These are phyloP conservation scores for Hypomesus transpacificus DNA, from an alignment of 2,113 vertebrate species.

Conservation along the genomic window DNA sequence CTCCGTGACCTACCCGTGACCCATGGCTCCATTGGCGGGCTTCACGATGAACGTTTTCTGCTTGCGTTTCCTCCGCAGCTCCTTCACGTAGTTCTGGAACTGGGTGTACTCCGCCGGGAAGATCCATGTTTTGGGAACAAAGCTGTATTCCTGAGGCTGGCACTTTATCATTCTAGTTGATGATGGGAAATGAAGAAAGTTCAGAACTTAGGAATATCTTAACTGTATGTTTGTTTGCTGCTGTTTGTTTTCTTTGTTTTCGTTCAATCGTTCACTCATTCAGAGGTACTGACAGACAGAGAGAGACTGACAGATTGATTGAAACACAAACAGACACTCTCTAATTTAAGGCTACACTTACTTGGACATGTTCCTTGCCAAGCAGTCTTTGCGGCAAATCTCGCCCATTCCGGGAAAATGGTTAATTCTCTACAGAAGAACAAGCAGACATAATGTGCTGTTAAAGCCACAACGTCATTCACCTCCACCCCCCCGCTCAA, in stretches of 20 bases:
- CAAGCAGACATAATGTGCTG: constrained; percentile 71
- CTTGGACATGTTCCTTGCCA: constrained; percentile 99
- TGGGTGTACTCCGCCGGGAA: constrained; percentile 96
- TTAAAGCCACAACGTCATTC: constrained; percentile 67
- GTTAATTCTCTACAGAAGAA: constrained; percentile 91
- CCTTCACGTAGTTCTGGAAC: constrained; percentile 97
- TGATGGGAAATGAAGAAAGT: constrained; percentile 20
- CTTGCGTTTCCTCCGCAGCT: constrained; percentile 90
- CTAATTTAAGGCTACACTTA: constrained; percentile 65
- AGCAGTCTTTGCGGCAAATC: constrained; percentile 99
- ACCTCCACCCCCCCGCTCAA: constrained; percentile 59
- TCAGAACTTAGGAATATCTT: background rate
- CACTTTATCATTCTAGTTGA: constrained; percentile 90
- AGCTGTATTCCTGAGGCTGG: constrained; percentile 93
- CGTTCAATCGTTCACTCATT: background rate
- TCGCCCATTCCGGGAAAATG: constrained; percentile 99
- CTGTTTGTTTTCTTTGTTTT: background rate
- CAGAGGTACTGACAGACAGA: background rate
- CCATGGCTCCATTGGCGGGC: constrained; percentile 98
- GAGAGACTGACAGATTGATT: background rate
- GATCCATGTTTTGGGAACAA: constrained; percentile 96
- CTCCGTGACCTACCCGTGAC: constrained; percentile 85
- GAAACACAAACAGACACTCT: background rate
- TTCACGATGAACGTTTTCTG: constrained; percentile 98
- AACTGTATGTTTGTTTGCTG: background rate